phyloP scores from a whole-genome alignment of 2,113 vertebrate species.

The Rhegmatorhina hoffmannsi region DNA sequence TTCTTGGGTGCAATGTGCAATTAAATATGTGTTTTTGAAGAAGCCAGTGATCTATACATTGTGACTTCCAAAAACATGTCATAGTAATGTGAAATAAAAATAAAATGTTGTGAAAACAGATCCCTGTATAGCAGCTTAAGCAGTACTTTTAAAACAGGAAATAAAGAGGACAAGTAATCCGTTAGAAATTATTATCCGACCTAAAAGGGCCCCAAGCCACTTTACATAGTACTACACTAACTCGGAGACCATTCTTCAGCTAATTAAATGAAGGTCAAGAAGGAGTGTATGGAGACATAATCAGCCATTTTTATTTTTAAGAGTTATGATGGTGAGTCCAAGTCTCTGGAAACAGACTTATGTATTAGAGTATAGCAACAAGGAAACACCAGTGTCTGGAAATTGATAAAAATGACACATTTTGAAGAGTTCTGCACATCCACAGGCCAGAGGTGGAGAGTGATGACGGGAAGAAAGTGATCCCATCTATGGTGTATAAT shows the following conservation, averaged over 20 bases:
- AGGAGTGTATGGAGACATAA: not conserved
- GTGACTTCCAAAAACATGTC: not conserved
- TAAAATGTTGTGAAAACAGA: not conserved
- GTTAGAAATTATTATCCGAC: not conserved
- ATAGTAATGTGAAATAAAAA: not conserved
- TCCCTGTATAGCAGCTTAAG: not conserved
- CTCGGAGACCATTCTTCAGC: not conserved
- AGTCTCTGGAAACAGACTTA: not conserved
- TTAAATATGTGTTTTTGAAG: not conserved
- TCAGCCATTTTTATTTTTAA: not conserved
- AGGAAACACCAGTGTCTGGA: not conserved
- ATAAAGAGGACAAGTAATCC: constrained; percentile 16
- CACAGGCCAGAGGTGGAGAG: not conserved
- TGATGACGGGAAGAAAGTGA: not conserved
- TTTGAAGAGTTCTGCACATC: not conserved
- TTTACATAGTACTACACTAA: not conserved
- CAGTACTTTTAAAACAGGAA: constrained; percentile 19
- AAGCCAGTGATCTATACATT: not conserved
- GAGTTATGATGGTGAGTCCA: not conserved
- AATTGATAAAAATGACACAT: not conserved
- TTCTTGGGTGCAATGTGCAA: not conserved
- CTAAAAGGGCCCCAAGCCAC: not conserved
- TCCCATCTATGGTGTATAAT: not conserved
- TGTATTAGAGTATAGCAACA: not conserved
- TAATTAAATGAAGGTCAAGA: not conserved